Conservation (phyloP, 2,797 vertebrate species). For the Margarornis squamiger region DNA sequence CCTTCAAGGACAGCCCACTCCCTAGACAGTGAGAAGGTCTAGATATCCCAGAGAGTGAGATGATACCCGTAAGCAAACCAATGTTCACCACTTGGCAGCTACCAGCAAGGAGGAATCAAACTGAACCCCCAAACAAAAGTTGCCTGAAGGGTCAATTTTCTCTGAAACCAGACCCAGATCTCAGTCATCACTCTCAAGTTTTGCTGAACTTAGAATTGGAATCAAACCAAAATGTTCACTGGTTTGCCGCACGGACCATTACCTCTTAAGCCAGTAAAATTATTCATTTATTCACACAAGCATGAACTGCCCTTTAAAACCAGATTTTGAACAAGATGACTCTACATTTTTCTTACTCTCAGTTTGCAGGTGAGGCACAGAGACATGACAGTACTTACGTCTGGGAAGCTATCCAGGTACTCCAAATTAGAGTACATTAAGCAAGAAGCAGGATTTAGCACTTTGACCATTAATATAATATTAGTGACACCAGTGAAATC, state of each 20-base stretch:
- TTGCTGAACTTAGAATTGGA: not conserved
- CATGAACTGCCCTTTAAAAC: not conserved
- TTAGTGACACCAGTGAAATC: not conserved
- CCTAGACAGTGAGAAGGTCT: not conserved
- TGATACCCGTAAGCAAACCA: not conserved
- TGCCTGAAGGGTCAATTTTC: not conserved
- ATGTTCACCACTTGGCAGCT: not conserved
- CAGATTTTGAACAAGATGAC: not conserved
- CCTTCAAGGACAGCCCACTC: not conserved
- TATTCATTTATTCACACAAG: not conserved
- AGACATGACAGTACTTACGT: not conserved
- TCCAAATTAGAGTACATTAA: not conserved
- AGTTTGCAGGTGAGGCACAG: not conserved
- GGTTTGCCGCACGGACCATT: not conserved
- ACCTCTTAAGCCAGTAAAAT: not conserved
- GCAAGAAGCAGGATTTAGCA: not conserved
- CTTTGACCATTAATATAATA: not conserved
- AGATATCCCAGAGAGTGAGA: not conserved
- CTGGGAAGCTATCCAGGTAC: not conserved
- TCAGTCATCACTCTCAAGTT: not conserved
- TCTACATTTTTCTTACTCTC: not conserved
- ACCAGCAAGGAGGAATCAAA: not conserved
- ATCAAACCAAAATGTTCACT: accelerated
- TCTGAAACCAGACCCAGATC: not conserved
- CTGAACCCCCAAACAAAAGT: not conserved